Evolutionary conservation across 53 echinoderm and acorn worm genomes (phyloP).

Genomic region (Hippasteria phrygiana): DNA sequence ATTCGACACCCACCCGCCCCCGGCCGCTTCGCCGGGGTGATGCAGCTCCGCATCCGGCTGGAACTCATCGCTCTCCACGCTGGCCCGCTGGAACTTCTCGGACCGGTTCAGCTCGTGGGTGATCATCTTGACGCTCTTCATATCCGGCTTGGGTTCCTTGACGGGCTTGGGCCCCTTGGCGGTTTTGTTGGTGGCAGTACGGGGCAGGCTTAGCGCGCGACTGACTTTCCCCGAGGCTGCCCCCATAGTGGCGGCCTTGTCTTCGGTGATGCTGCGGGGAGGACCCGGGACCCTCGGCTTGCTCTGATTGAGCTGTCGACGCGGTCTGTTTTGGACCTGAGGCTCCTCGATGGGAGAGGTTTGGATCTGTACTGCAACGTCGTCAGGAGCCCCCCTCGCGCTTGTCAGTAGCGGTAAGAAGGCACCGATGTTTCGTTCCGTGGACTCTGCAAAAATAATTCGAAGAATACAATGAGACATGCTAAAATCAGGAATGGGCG

Average conservation of each 20-base stretch:
- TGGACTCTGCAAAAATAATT: neutral
- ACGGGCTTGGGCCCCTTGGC: neutral
- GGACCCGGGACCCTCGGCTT: neutral
- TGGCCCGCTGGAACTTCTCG: slow-evolving; percentile 18
- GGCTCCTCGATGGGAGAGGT: neutral
- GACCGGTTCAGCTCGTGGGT: neutral
- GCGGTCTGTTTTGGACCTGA: neutral
- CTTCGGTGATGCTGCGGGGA: neutral
- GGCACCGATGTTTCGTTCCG: neutral
- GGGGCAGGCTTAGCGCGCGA: neutral
- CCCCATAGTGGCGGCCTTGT: neutral
- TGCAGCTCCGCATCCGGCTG: neutral
- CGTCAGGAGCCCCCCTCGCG: neutral
- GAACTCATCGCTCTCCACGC: neutral
- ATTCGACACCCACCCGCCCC: neutral
- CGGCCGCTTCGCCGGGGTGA: neutral
- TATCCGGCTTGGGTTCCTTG: neutral
- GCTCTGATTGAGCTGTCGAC: neutral
- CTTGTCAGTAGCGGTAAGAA: neutral
- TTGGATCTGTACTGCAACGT: neutral
- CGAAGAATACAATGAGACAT: neutral
- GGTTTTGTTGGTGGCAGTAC: neutral
- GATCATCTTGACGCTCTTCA: neutral
- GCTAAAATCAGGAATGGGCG: no score
- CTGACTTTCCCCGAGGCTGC: neutral